phyloP scores from a whole-genome alignment of 2,888 invertebrate genomes.

The Athalia rosae region DNA sequence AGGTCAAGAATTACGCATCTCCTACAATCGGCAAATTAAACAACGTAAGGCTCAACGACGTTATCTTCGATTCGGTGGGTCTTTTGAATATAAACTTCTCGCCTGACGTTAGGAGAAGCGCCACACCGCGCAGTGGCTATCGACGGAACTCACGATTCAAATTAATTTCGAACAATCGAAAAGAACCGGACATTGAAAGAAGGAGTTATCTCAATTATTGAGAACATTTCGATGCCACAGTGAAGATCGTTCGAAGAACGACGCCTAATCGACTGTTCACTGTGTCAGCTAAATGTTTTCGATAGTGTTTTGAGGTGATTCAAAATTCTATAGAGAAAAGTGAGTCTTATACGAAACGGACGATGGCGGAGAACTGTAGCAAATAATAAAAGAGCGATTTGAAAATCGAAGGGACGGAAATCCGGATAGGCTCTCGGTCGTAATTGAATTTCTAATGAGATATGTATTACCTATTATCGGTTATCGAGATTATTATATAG shows the following conservation, averaged over 20 bases:
- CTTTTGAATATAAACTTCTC: slow-evolving; percentile 19
- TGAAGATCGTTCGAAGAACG: too few species aligned
- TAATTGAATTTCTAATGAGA: neutral
- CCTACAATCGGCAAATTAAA: neutral
- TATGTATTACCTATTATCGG: slow-evolving; percentile 54
- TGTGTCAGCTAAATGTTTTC: too few species aligned
- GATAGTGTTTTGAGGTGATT: too few species aligned
- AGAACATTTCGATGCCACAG: too few species aligned
- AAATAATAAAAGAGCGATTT: slow-evolving; percentile 4
- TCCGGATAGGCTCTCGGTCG: slow-evolving; percentile 60
- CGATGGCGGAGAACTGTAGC: neutral
- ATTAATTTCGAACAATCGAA: neutral
- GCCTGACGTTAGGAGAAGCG: slow-evolving; percentile 24
- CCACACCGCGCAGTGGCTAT: slow-evolving; percentile 27
- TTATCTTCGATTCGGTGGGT: neutral
- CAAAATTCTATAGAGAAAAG: too few species aligned
- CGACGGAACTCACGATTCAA: slow-evolving; percentile 16
- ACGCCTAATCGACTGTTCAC: too few species aligned
- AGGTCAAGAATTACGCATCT: neutral
- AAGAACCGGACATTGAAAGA: too few species aligned
- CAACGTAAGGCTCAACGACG: neutral
- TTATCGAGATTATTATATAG: slow-evolving; percentile 29
- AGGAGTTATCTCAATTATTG: too few species aligned
- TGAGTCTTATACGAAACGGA: neutral
- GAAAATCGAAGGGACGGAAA: slow-evolving; percentile 65